These are phyloP conservation scores for Campoplex capitator DNA, from an alignment of 2,888 invertebrate genomes.

Conservation along the genomic window DNA sequence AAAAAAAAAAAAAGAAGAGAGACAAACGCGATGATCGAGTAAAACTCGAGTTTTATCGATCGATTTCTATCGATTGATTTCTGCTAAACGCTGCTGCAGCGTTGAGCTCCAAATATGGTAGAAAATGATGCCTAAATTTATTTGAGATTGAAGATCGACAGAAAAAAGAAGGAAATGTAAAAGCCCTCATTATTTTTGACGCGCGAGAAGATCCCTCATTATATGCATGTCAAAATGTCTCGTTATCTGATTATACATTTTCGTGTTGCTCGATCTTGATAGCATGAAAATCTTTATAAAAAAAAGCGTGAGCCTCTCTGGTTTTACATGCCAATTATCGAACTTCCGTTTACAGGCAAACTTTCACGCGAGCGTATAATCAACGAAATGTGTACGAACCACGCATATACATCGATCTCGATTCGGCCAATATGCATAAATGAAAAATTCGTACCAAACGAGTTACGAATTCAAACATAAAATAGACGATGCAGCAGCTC, in stretches of 20 bases:
- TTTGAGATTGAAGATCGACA: not conserved
- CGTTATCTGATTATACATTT: not conserved
- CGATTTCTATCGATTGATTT: constrained; percentile 17
- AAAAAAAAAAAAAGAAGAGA: constrained; percentile 12
- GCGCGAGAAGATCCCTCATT: not conserved
- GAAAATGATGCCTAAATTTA: not conserved
- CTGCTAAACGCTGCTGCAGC: not conserved
- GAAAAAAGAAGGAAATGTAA: not conserved
- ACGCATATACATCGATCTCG: constrained; percentile 30
- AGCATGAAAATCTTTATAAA: constrained; percentile 11
- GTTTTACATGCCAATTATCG: constrained; percentile 19
- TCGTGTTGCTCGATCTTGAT: constrained; percentile 17
- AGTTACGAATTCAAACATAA: not conserved
- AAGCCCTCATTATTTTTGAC: not conserved
- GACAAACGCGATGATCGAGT: constrained; percentile 13
- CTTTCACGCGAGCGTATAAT: constrained; percentile 44
- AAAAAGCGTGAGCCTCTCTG: not conserved
- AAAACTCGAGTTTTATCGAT: constrained; percentile 24
- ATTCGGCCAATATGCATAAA: not conserved
- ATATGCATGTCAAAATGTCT: not conserved
- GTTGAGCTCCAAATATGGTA: constrained; percentile 15
- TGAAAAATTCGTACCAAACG: not conserved
- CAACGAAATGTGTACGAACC: constrained; percentile 3
- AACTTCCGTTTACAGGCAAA: constrained; percentile 27
- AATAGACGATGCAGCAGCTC: not conserved